Base-by-base conservation (phyloP, 2,888 invertebrate species). In the Acrobeloides nanus region DNA sequence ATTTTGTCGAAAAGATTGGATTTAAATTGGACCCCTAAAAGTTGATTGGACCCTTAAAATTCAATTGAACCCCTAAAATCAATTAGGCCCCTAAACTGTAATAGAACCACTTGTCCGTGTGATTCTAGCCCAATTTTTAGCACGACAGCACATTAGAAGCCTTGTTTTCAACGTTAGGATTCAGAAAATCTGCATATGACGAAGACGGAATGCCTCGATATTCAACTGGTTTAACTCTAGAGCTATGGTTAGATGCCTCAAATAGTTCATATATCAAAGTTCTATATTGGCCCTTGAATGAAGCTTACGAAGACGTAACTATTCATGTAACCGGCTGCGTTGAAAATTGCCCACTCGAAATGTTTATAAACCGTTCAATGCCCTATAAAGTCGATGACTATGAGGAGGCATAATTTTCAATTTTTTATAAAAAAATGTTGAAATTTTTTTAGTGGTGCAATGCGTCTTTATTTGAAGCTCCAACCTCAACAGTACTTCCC, bases 131-230 rank as follows among this genome's bases (percentile, higher is more conserved):
- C n/a, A 15, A 1, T 45, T 42, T 42, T 10, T 23, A 42, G 43
- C 43, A 42, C 45, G 43, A 42, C 43, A 42, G 42, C 10, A 42
- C 43, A n/a, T n/a, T 42, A 3, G 45, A 41, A 3, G 39, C 18
- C 4, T 12, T 42, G 15, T 42, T 42, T 24, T 40, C 43, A 21
- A 15, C 43, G 3, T 42, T 42, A 3, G 43, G 43, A 12, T 42
- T 42, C 4, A 18, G 23, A n/a, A 3, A 12, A 18, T 44, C 43
- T 3, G 45, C 40, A 15, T 42, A 42, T 4, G 23, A 15, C 10
- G 44, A 42, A n/a, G 17, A 15, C 3, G 43, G 43, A 42, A 20
- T 20, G 3, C 43, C 43, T 21, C 15, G 23, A 44, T 42, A 42
- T 21, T 39, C 43, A 3, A 20, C 43, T 10, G 12, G 44, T 17